A percentile compares a stretch with the other conserved stretches of the same genome.
phyloP scores from a whole-genome alignment of 2,888 invertebrate genomes.

The Pseudococcus jackbeardsleyi region DNA sequence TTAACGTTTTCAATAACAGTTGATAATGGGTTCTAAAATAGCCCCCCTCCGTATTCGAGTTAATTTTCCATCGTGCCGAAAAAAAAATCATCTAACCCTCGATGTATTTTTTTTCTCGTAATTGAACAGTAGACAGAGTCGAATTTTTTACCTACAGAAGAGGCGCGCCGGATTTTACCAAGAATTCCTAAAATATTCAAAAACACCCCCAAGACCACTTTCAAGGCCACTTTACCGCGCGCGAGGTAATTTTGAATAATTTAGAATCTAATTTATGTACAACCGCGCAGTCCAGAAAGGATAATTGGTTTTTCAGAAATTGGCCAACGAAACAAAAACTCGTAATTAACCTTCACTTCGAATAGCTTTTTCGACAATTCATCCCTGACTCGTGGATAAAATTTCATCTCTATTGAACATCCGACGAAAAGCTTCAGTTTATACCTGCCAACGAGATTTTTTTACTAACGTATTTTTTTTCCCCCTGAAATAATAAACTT shows the following conservation, averaged over 20 bases:
- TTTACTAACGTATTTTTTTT: too few species aligned
- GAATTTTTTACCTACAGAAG: neutral
- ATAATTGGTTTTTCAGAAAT: neutral
- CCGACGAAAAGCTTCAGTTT: neutral
- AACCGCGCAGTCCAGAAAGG: neutral
- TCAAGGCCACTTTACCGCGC: neutral
- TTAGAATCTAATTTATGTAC: neutral
- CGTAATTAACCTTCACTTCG: conserved; percentile 22
- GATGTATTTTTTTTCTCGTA: neutral
- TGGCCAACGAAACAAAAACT: neutral
- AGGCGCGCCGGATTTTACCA: neutral
- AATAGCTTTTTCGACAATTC: neutral
- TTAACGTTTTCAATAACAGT: conserved; percentile 35
- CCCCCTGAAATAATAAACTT: too few species aligned
- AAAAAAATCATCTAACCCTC: neutral
- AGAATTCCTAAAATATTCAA: conserved; percentile 12
- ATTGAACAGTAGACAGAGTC: neutral
- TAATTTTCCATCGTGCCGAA: neutral
- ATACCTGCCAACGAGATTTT: too few species aligned
- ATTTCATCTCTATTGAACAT: conserved; percentile 9
- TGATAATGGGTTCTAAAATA: conserved; percentile 25
- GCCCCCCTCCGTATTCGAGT: neutral
- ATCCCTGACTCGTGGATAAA: neutral
- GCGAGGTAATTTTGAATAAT: conserved; percentile 5
- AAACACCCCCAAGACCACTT: neutral